Base-by-base conservation (phyloP, 2,888 invertebrate genomes). In the Sarcophaga subvicina region DNA sequence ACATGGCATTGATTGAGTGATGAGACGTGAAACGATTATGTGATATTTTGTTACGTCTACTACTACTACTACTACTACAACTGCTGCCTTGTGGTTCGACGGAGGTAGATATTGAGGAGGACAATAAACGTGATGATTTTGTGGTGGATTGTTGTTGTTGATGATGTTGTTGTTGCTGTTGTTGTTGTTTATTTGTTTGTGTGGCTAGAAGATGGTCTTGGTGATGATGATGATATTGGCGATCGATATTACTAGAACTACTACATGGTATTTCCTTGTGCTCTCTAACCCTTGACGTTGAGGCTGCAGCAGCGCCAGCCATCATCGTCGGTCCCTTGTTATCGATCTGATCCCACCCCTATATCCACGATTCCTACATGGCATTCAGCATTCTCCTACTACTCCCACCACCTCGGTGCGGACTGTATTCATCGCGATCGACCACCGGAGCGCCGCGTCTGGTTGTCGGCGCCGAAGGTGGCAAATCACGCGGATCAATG, bases 351-450 rank as follows among this genome's bases (percentile, higher is more conserved):
- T 93, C 93, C 93, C 93, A 93, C 93, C 93, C 93, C 93, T 93
- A 94, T 93, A 94, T 94, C 93, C 93, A 94, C 93, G 93, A 94
- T 93, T 94, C 94, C 93, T 94, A 94, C 93, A 94, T 94, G 92
- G 93, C 93, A 92, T 94, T 93, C 90, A 94, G 93, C 91, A 93
- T 93, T 93, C 93, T 93, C 92, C 93, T 93, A 93, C 93, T 93
- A 92, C 93, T 93, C 92, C 93, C 93, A 91, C 93, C 93, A 92
- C 93, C 92, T 91, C 93, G 92, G 89, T 93, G 93, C 91, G 94
- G 93, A 92, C 93, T 93, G 91, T 93, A 94, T 92, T 93, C 93
- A 90, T 93, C 93, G 90, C 93, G 92, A 90, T 93, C 93, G 88
- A 92, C 91, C 85, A 93, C 91, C 81, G 93, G 91, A 88, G 93